Evolutionary conservation across 2,113 vertebrate genomes (phyloP).

Genomic region (Willisornis vidua): DNA sequence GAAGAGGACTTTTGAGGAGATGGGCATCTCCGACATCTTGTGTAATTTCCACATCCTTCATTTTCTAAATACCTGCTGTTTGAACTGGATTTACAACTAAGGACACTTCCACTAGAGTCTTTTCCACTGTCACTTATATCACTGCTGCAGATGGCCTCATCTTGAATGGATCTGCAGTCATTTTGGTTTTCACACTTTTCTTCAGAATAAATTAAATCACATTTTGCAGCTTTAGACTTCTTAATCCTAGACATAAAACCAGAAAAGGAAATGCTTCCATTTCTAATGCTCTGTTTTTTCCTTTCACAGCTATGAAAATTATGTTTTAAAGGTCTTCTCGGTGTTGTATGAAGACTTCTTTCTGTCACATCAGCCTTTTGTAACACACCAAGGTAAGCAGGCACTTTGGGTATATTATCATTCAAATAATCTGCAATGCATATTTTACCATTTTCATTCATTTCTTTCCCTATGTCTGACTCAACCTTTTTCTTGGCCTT

Average conservation of each 20-base stretch:
- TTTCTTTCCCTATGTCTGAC: constrained; percentile 73
- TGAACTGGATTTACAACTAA: constrained; percentile 41
- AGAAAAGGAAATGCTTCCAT: constrained; percentile 74
- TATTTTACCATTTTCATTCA: constrained; percentile 49
- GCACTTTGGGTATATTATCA: constrained; percentile 75
- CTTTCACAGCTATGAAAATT: constrained; percentile 65
- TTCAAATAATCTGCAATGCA: constrained; percentile 54
- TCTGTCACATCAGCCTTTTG: constrained; percentile 37
- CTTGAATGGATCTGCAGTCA: constrained; percentile 8
- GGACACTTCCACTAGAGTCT: constrained; percentile 30
- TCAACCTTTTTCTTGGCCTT: constrained; percentile 75
- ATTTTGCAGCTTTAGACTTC: constrained; percentile 57
- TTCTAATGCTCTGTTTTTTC: constrained; percentile 70
- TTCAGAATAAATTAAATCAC: constrained; percentile 41
- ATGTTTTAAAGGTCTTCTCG: constrained; percentile 66
- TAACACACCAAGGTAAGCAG: constrained; percentile 62
- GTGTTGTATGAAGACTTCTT: constrained; percentile 62
- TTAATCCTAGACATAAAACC: constrained; percentile 67
- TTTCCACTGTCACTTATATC: constrained; percentile 44
- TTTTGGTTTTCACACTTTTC: constrained; percentile 43
- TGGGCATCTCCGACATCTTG: constrained; percentile 33
- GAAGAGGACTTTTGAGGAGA: constrained; percentile 54
- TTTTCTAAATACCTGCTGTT: constrained; percentile 45
- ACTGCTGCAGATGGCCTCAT: constrained; percentile 41
- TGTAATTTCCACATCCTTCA: constrained; percentile 42